Evolutionary conservation across 2,797 vertebrate genomes (phyloP).

Genomic region (Poeciliopsis paucimaculata): DNA sequence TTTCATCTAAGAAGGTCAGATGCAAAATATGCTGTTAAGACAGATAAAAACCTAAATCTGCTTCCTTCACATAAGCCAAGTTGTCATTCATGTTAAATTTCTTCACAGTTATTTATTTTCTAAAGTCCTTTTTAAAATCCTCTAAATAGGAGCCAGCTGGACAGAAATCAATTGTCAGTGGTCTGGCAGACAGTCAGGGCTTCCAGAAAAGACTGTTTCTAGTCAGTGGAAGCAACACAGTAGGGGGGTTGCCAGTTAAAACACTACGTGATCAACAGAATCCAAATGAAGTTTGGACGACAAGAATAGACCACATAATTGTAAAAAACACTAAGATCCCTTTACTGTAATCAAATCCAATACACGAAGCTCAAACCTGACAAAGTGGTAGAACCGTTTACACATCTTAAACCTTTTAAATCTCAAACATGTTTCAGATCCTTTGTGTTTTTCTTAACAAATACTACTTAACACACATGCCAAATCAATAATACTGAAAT

Average conservation of each 20-base stretch:
- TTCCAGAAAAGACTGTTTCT: conserved; percentile 36
- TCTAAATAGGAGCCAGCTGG: conserved; percentile 49
- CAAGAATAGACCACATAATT: conserved; percentile 25
- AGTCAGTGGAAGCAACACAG: conserved; percentile 36
- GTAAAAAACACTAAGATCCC: conserved; percentile 1
- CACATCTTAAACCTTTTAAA: too few species aligned
- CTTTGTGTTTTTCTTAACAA: background rate
- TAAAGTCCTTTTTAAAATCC: conserved; percentile 15
- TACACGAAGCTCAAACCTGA: background rate
- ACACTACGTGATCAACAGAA: conserved; percentile 53
- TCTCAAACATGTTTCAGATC: background rate
- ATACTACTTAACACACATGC: background rate
- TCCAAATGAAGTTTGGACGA: conserved; percentile 46
- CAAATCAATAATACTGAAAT: background rate
- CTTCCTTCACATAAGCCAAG: background rate
- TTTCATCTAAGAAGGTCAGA: conserved; percentile 8
- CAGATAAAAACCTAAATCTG: background rate
- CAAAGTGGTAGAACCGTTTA: conserved; percentile 3
- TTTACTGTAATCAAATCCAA: conserved; percentile 12
- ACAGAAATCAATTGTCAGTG: conserved; percentile 54
- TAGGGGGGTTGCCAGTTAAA: conserved; percentile 47
- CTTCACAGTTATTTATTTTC: conserved; percentile 7
- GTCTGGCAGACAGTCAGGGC: conserved; percentile 58
- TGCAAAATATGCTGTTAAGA: conserved; percentile 17
- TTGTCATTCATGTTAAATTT: conserved; percentile 20